These are phyloP conservation scores for Cecropterus lyciades DNA, from an alignment of 1,140 invertebrate genomes.

Conservation along the genomic window DNA sequence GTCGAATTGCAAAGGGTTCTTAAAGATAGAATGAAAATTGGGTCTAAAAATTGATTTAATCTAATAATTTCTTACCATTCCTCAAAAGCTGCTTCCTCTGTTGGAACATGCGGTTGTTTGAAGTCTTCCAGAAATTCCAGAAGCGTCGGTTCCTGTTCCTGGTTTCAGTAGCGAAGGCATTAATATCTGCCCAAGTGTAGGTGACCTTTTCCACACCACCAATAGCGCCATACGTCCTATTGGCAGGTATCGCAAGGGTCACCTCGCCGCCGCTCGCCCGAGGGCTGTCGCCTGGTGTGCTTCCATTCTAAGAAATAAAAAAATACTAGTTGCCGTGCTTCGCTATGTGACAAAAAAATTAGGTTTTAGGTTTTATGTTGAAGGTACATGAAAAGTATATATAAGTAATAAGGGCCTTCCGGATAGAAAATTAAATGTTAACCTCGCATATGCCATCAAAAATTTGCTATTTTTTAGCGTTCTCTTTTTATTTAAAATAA, in stretches of 20 bases:
- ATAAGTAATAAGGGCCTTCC: no score
- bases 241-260: conserved; percentile 52
- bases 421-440: no score
- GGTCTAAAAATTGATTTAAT: no score
- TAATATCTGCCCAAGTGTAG: conserved; percentile 89
- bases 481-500: no score
- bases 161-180: conserved; percentile 85
- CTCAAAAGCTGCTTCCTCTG: conserved; percentile 88
- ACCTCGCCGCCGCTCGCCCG: conserved; percentile 63
- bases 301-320: conserved; percentile 43
- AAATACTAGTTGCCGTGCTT: no score
- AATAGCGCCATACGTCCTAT: conserved; percentile 67
- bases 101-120: conserved; percentile 72
- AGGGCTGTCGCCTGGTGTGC: conserved; percentile 53
- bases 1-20: no score
- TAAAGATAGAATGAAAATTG: no score
- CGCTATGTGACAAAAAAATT: no score
- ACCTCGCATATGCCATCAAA: no score
- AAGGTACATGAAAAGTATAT: no score
- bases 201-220: conserved; percentile 84
- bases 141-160: conserved; percentile 59
- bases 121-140: conserved; percentile 75
- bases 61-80: conserved; percentile 83
- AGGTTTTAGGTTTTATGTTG: no score
- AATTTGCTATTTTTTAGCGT: no score